Evolutionary conservation across 2,888 invertebrate species (phyloP).

Genomic region (Endotricha flammealis): DNA sequence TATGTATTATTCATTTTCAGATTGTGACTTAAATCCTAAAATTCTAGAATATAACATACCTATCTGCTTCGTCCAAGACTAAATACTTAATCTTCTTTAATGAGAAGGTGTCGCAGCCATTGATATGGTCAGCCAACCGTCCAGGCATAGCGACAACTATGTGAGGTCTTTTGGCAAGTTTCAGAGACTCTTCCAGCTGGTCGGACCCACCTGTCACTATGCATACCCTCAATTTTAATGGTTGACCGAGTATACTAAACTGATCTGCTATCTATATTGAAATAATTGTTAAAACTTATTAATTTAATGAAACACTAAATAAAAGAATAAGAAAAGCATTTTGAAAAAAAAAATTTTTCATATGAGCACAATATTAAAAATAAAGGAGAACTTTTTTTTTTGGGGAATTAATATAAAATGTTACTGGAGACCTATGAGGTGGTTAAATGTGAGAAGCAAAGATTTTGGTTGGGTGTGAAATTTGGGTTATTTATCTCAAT

Average conservation of each 20-base stretch:
- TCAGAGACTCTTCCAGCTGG: conserved; percentile 91
- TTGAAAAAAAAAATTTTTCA: too few species aligned
- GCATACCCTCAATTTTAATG: conserved; percentile 88
- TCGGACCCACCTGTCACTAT: conserved; percentile 97
- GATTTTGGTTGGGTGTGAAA: too few species aligned
- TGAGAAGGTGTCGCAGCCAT: conserved; percentile 89
- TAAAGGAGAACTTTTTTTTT: too few species aligned
- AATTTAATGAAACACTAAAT: too few species aligned
- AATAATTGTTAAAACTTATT: too few species aligned
- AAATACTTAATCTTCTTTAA: conserved; percentile 89
- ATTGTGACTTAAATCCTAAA: too few species aligned
- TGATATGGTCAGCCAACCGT: conserved; percentile 93
- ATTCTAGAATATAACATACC: too few species aligned
- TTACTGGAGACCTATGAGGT: too few species aligned
- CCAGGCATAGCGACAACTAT: conserved; percentile 98
- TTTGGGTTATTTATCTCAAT: too few species aligned
- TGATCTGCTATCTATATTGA: conserved; percentile 92
- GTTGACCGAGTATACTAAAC: conserved; percentile 93
- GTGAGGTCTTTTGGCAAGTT: conserved; percentile 91
- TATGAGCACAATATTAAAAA: not conserved
- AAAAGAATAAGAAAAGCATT: too few species aligned
- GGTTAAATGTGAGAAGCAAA: too few species aligned
- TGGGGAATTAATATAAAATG: conserved; percentile 5
- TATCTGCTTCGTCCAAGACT: conserved; percentile 98
- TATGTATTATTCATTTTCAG: too few species aligned